Evolutionary conservation across 1,140 invertebrate species (phyloP).

Genomic region (Zaprionus ghesquierei): DNA sequence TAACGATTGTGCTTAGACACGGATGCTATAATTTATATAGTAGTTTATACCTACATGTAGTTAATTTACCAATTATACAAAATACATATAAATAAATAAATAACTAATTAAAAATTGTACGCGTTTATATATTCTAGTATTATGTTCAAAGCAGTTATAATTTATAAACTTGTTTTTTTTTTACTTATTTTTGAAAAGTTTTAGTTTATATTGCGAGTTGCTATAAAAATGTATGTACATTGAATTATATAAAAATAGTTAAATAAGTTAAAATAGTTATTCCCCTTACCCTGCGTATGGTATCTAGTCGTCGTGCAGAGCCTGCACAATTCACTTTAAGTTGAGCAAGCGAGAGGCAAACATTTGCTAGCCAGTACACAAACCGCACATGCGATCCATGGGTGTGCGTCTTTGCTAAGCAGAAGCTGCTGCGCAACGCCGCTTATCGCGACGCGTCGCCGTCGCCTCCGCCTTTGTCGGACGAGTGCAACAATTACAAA

Average conservation of each 20-base stretch:
- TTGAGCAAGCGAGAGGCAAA: neutral
- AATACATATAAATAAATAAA: neutral
- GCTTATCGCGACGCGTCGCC: neutral
- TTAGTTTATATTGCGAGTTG: no score
- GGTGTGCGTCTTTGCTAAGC: slow-evolving; percentile 1
- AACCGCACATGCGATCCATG: neutral
- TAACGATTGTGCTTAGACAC: slow-evolving; percentile 23
- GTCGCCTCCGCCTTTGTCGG: neutral
- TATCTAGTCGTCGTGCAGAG: neutral
- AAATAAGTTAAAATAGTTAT: no score
- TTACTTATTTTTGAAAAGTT: no score
- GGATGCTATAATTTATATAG: slow-evolving; percentile 14
- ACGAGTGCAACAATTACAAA: slow-evolving; percentile 41
- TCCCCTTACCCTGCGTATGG: no score
- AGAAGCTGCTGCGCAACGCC: neutral
- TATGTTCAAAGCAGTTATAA: no score
- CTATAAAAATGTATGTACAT: no score
- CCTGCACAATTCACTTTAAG: neutral
- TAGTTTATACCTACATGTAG: neutral
- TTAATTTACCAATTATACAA: neutral
- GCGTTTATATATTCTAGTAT: neutral
- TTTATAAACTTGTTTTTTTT: neutral
- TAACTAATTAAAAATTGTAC: neutral
- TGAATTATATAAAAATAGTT: no score
- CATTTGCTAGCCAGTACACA: neutral